Base-by-base conservation (phyloP, 2,888 invertebrate species). In the Meta bourneti region DNA sequence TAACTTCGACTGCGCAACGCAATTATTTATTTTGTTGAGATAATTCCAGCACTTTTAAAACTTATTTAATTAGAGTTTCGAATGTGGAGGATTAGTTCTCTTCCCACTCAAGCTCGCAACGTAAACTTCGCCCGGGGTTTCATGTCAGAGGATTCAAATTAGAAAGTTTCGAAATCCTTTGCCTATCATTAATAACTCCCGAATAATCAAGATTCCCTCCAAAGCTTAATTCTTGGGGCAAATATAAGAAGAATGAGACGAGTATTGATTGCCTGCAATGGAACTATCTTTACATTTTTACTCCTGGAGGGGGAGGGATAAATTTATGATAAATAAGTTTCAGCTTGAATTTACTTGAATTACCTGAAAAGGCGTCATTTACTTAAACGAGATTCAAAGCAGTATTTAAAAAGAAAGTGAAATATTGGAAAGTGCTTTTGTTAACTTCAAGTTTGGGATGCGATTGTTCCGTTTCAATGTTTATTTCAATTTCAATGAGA, bases 1-100 rank as follows among this genome's bases (percentile, higher is more conserved):
- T 61, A 61, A 61, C 61, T 61, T 16, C 16, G 61, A 61, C 61
- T 61, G 61, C 1, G 61, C 61, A 61, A 61, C 9, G 84, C 54
- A 84, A 84, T 84, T 84, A 84, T 84, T 84, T 84, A 84, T 84
- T 84, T 75, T 72, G 61, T 61, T 61, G 13, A 54, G n/a, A 20
- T 16, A 34, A 72, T 20, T 11, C 51, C 8, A 8, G 48, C 49
- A 86, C 86, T 70, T 86, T 78, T 77, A 77, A 69, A 52, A 54
- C 78, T 86, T 77, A 77, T 86, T 78, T 86, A 86, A 86, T 86
- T 86, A 86, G 77, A 85, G 74, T 20, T 84, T 77, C 9, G 69
- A 34, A 84, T 72, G 71, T n/a, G 71, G 19, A 84, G 84, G 84
- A 84, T 84, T 84, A 84, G 72, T 74, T 74, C 72, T 52, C 19